Evolutionary conservation across 2,113 vertebrate species (phyloP).

Genomic region (Aleadryas rufinucha): DNA sequence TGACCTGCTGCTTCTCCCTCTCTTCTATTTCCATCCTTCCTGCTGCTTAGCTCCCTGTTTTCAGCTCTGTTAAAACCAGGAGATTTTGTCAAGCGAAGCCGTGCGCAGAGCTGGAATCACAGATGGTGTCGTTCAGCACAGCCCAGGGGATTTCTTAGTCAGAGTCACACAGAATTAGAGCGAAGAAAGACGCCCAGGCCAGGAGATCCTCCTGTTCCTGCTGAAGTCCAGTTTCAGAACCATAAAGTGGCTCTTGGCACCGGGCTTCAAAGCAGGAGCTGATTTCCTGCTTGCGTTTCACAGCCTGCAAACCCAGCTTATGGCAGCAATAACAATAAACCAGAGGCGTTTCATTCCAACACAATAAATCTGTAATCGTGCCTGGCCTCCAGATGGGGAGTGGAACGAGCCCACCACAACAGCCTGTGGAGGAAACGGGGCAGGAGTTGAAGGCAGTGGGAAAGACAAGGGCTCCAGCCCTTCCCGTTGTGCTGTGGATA

Average conservation of each 20-base stretch:
- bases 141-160: neutral
- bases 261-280: neutral
- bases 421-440: fast-evolving
- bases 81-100: neutral
- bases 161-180: neutral
- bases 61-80: neutral
- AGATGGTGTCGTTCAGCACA: neutral
- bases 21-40: neutral
- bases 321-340: conserved; percentile 5
- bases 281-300: neutral
- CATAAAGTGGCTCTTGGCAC: neutral
- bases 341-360: neutral
- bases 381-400: neutral
- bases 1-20: neutral
- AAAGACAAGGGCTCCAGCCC: fast-evolving
- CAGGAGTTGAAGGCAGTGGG: neutral
- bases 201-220: neutral
- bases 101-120: neutral
- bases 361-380: neutral
- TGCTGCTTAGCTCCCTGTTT: neutral
- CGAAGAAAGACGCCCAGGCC: neutral
- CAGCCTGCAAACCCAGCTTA: neutral
- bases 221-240: neutral
- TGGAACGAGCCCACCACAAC: fast-evolving
- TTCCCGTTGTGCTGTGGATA: fast-evolving